Evolutionary conservation across 2,113 vertebrate genomes (phyloP).

Genomic region (Acanthisitta chloris): DNA sequence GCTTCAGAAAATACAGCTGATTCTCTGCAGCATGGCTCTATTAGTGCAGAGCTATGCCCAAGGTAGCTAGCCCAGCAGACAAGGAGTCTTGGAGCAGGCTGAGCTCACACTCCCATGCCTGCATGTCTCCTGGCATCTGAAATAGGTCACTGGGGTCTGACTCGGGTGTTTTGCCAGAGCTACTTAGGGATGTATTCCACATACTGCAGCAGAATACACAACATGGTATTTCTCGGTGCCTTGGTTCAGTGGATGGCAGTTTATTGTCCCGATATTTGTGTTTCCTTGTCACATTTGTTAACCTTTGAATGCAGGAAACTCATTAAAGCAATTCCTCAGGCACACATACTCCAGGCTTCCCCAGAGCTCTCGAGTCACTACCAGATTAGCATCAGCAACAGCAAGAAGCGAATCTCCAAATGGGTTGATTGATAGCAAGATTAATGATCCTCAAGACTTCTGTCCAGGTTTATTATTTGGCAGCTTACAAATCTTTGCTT

Average conservation of each 20-base stretch:
- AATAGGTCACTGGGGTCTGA: neutral
- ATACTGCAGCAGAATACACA: neutral
- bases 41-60: neutral
- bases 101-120: neutral
- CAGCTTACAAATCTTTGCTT: constrained; percentile 42
- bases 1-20: neutral
- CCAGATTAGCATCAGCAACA: constrained; percentile 6
- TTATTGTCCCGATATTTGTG: constrained; percentile 20
- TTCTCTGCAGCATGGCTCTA: neutral
- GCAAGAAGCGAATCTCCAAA: constrained; percentile 26
- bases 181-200: neutral
- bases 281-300: constrained; percentile 54
- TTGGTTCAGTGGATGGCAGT: neutral
- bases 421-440: constrained; percentile 48
- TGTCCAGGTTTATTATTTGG: constrained; percentile 58
- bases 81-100: neutral
- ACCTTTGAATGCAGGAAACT: constrained; percentile 46
- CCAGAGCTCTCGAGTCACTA: constrained; percentile 4
- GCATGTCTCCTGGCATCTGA: neutral
- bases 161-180: neutral
- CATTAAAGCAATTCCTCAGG: constrained; percentile 53
- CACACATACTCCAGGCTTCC: neutral
- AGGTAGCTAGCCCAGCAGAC: neutral
- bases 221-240: neutral
- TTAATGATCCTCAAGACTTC: constrained; percentile 62